Evolutionary conservation across 2,113 vertebrate genomes (phyloP).

Genomic region (Probosciger aterrimus): DNA sequence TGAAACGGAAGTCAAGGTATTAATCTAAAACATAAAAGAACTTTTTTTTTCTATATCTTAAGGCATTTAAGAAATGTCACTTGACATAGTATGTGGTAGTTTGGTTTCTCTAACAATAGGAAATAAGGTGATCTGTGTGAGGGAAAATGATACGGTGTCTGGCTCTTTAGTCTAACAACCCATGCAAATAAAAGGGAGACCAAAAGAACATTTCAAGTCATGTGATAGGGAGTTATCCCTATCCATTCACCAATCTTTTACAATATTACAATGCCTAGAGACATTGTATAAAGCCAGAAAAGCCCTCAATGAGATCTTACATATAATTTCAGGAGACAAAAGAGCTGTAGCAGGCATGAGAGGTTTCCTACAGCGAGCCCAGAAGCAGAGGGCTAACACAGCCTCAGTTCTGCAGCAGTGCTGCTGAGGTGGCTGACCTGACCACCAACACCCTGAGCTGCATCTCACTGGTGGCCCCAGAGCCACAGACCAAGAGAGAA

Average conservation of each 20-base stretch:
- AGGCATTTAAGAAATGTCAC: neutral
- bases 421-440: neutral
- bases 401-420: neutral
- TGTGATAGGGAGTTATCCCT: neutral
- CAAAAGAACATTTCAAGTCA: conserved; percentile 22
- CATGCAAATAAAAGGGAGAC: neutral
- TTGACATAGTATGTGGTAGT: neutral
- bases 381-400: neutral
- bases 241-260: neutral
- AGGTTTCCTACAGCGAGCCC: neutral
- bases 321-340: neutral
- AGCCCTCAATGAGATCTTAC: neutral
- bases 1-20: neutral
- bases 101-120: neutral
- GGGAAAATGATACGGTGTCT: neutral
- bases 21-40: neutral
- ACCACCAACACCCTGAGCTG: no score
- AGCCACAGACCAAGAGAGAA: neutral
- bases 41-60: neutral
- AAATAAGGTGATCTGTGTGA: neutral
- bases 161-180: neutral
- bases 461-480: neutral
- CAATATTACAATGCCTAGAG: neutral
- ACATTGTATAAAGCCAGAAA: neutral
- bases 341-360: neutral